Percentiles rank a stretch among this genome's conserved stretches.
Evolutionary conservation across 1,140 invertebrate genomes (phyloP).

Genomic region (Diachasmimorpha longicaudata): DNA sequence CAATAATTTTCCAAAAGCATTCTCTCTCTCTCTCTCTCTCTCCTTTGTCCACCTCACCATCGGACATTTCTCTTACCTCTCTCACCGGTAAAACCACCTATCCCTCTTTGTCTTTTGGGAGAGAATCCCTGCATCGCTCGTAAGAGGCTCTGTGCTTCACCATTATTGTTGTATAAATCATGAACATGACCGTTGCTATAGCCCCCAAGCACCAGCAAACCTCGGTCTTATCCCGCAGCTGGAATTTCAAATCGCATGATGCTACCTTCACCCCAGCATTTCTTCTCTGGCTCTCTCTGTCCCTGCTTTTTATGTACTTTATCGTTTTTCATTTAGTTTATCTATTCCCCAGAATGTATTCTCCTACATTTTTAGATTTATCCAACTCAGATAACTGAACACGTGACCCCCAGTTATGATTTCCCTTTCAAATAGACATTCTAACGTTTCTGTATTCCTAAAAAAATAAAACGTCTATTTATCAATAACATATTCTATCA

Average conservation of each 20-base stretch:
- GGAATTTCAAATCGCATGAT: constrained; percentile 9
- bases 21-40: neutral
- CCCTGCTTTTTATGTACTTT: neutral
- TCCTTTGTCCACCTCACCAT: neutral
- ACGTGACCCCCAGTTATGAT: too few relatives aligned
- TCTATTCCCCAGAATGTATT: neutral
- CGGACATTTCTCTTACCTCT: neutral
- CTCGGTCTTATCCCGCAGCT: neutral
- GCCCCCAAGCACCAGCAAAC: neutral
- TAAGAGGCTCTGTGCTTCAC: neutral
- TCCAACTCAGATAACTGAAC: too few relatives aligned
- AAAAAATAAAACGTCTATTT: too few relatives aligned
- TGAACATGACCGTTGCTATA: neutral
- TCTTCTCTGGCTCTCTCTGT: neutral
- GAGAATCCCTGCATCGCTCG: neutral
- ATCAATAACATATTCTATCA: too few relatives aligned
- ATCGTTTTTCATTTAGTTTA: neutral
- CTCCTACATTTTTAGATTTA: too few relatives aligned
- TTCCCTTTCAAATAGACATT: too few relatives aligned
- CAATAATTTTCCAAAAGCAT: too few relatives aligned
- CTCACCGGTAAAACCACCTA: neutral
- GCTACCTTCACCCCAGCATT: neutral
- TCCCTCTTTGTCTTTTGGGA: neutral
- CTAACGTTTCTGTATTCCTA: too few relatives aligned
- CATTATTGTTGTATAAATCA: constrained; percentile 11